Evolutionary conservation across 1,140 invertebrate genomes (phyloP).

Genomic region (Drosophila busckii): DNA sequence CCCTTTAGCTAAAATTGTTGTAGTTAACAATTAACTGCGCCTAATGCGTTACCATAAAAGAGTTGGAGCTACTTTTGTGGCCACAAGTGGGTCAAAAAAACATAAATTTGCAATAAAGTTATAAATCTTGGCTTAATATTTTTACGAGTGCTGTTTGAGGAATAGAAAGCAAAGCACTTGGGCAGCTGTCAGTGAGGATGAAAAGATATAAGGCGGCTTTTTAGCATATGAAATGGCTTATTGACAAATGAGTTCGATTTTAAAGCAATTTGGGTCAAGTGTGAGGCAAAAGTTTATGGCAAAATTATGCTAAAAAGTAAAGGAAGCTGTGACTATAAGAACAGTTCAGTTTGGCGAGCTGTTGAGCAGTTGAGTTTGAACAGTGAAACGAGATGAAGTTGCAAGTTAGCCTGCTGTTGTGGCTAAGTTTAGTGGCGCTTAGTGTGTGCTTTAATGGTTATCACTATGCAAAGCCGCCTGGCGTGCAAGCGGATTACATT

Average conservation of each 20-base stretch:
- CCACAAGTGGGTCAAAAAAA: too few species aligned
- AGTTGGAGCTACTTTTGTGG: too few species aligned
- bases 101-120: conserved; percentile 28
- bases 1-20: too few species aligned
- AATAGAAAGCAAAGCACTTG: conserved; percentile 43
- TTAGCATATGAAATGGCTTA: conserved; percentile 27
- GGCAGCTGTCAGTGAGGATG: conserved; percentile 34
- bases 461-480: conserved; percentile 52
- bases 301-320: conserved; percentile 48
- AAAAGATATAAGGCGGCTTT: conserved; percentile 20
- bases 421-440: conserved; percentile 26
- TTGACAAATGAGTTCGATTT: conserved; percentile 55
- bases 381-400: conserved; percentile 7
- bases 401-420: conserved; percentile 6
- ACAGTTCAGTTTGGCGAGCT: conserved; percentile 46
- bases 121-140: conserved; percentile 36
- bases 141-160: conserved; percentile 3
- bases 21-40: too few species aligned
- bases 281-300: conserved; percentile 1
- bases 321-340: too few species aligned
- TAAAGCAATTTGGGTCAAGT: conserved; percentile 47
- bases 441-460: conserved; percentile 37
- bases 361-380: conserved; percentile 63
- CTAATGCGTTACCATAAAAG: too few species aligned
- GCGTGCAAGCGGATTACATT: conserved; percentile 68